Evolutionary conservation across 2,113 vertebrate species (phyloP).

Genomic region (Ovibos moschatus): DNA sequence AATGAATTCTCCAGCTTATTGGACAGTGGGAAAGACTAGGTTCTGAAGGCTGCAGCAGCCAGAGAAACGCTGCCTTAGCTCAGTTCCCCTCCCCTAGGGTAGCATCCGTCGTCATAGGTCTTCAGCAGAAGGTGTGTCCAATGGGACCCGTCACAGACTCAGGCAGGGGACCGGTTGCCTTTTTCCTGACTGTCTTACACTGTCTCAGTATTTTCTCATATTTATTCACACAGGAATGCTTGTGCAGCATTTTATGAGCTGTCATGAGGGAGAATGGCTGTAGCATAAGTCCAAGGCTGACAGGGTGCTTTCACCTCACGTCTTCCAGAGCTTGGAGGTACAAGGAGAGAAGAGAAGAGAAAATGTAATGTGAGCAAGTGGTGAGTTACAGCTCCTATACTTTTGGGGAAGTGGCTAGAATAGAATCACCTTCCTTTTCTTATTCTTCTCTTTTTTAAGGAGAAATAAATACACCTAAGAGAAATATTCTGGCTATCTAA

Average conservation of each 20-base stretch:
- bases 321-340: neutral
- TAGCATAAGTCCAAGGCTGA: neutral
- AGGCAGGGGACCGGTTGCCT: neutral
- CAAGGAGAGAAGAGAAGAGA: neutral
- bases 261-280: neutral
- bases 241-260: neutral
- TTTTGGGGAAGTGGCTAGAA: neutral
- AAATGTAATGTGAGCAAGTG: neutral
- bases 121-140: neutral
- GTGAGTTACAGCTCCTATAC: neutral
- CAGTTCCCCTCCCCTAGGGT: rapidly evolving
- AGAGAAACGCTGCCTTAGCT: neutral
- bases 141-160: rapidly evolving
- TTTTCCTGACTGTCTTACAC: neutral
- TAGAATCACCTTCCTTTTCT: neutral
- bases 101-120: neutral
- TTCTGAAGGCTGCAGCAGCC: neutral
- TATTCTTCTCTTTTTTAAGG: neutral
- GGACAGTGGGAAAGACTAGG: neutral
- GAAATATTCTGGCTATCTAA: neutral
- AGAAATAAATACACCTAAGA: neutral
- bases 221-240: neutral
- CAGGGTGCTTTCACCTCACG: neutral
- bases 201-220: neutral
- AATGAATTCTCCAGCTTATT: neutral